Conservation (phyloP, 2,113 vertebrate species). For the Chloropsis hardwickii region DNA sequence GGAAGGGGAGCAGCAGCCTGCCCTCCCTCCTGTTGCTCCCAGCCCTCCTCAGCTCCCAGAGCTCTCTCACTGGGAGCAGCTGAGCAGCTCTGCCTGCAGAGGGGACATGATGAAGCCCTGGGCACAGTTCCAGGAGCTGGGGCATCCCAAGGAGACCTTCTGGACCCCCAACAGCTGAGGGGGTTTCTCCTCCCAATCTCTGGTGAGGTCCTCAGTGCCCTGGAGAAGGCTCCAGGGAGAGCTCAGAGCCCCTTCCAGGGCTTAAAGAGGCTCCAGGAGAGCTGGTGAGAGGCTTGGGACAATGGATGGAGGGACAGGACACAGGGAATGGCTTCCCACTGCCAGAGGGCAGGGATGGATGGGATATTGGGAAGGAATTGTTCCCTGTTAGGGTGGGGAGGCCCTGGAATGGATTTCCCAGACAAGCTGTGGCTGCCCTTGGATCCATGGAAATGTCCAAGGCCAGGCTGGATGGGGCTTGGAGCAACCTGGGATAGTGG, state of each 20-base stretch:
- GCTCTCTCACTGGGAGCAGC: no score
- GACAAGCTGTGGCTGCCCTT: not conserved
- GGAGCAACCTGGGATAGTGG: accelerated
- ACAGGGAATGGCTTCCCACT: not conserved
- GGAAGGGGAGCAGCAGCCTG: not conserved
- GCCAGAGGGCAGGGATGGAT: not conserved
- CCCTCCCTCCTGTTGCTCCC: not conserved
- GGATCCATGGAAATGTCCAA: not conserved
- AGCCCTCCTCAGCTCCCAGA: not conserved
- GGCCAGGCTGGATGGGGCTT: accelerated
- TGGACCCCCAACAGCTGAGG: not conserved
- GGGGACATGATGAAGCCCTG: accelerated
- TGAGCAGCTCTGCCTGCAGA: not conserved
- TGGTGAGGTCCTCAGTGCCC: not conserved
- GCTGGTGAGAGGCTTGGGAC: not conserved
- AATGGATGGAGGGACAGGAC: not conserved
- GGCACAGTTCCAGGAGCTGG: not conserved
- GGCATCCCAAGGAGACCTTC: not conserved
- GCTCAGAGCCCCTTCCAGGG: accelerated
- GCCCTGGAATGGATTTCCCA: not conserved
- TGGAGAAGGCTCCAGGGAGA: not conserved
- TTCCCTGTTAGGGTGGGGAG: accelerated
- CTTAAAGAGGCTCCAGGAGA: not conserved
- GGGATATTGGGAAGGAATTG: not conserved
- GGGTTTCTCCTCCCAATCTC: not conserved